Evolutionary conservation across 92 coral and sea anemone species (phyloP), one percentile per base, ranked within the genome.

Genomic region (Phenganax marumi): DNA sequence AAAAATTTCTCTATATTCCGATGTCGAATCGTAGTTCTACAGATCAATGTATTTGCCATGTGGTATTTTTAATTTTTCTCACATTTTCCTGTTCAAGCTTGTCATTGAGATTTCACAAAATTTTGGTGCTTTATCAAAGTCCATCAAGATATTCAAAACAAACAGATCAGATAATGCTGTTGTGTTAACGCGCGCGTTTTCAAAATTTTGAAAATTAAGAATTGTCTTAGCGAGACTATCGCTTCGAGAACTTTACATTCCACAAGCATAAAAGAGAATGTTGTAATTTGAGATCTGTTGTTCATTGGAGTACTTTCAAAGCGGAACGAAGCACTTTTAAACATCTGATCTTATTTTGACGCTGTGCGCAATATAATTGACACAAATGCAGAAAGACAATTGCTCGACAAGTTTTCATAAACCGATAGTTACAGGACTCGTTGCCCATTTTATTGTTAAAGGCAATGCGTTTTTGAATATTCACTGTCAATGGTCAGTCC

Each of bases 261-360:
- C n/a, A 14, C 22, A 3, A 56, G 3, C 1, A 56, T 21, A 56
- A 1, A 14, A 19, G 17, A 0, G 2, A 56, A 3, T 56, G 63
- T 21, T 56, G 22, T 56, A 14, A 14, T 8, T 56, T 14, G 22
- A 19, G 63, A 14, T 0, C 63, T 21, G n/a, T 56, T 56, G 63
- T 21, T 21, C 17, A 56, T 56, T 17, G 33, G 23, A 72, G 77
- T 56, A 46, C 77, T 72, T 48, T 46, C 56, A 19, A 19, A 72
- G 24, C 77, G 77, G 77, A 72, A 72, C 77, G 77, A 72, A 56
- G 21, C 55, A 72, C 77, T 72, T 72, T 72, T 13, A 46, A 72
- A 72, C 77, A 72, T 46, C 51, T 23, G 48, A 46, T 72, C 21
- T 52, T 17, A 12, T 46, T 72, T 18, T 46, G 56, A 50, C 56